Evolutionary conservation across 2,113 vertebrate species (phyloP), one percentile per base, ranked within the genome.

Genomic region (Rhombomys opimus): DNA sequence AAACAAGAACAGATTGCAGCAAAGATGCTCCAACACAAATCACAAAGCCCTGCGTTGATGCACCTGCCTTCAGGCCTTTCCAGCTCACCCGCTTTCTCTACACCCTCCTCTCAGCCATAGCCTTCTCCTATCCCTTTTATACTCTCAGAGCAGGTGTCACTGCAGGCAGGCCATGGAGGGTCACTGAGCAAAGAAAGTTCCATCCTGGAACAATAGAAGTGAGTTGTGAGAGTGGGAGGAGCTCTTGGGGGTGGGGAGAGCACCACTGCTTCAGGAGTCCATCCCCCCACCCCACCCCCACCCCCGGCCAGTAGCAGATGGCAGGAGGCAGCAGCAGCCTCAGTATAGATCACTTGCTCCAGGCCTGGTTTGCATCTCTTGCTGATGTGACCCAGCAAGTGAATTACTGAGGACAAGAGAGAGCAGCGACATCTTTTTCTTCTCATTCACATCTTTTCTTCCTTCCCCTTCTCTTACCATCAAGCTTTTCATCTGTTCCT

Each of bases 341-440:
- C 94, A 18, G 30, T 25, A 17, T 2, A 23, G 30, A 73, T 35
- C 57, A 12, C 93, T 75, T 75, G 89, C 32, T 86, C 96, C 88
- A 57, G 30, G 90, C 95, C 75, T 75, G 77, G 76, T 54, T 88
- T 57, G 22, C 72, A 50, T 86, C 80, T 96, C 96, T 97, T 17
- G 91, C 89, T 91, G 38, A 50, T 77, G 61, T 35, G 93, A 96
- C 77, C 95, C 73, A 73, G 96, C 91, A 85, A 90, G 96, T 68
- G 9, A 1, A 77, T 52, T 11, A 88, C 73, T 70, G 8, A 91
- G 87, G 90, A 80, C 11, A 14, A 50, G 27, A 59, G 8, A 50
- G 27, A 59, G 8, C 57, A 35, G 35, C 1, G 7, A 25, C 13
- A 20, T n/a, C 1, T 20, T 54, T 38, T 77, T 61, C 84, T 88